Evolutionary conservation across 2,888 invertebrate genomes (phyloP).

Genomic region (Priapulus caudatus): DNA sequence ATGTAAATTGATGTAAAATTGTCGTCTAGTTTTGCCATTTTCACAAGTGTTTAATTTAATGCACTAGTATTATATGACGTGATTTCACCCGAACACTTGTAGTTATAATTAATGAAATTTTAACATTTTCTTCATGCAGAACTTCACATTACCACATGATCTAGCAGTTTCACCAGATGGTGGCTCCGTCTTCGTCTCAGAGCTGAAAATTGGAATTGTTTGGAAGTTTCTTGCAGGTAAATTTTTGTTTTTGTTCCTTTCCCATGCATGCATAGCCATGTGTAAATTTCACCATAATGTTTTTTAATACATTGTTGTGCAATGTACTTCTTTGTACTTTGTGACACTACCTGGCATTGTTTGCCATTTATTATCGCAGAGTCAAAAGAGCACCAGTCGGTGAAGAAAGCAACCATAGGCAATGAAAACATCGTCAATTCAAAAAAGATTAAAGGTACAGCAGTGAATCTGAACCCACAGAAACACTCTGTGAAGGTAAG

Average conservation of each 20-base stretch:
- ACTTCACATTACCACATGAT: constrained; percentile 64
- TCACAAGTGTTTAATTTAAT: no score
- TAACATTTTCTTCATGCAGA: constrained; percentile 26
- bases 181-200: constrained; percentile 59
- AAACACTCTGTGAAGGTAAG: no score
- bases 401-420: no score
- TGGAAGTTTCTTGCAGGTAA: constrained; percentile 45
- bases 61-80: no score
- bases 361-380: neutral
- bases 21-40: no score
- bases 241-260: constrained; percentile 7
- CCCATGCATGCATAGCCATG: no score
- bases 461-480: no score
- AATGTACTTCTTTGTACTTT: neutral
- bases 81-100: no score
- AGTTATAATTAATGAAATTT: no score
- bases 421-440: no score
- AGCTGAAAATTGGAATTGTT: constrained; percentile 54
- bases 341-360: constrained; percentile 8
- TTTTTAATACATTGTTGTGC: neutral
- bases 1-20: no score
- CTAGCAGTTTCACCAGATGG: constrained; percentile 59
- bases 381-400: neutral
- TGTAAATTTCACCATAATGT: neutral
- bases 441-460: no score